A percentile compares a stretch with the other conserved stretches of the same genome.
Conservation (phyloP, 2,113 vertebrate genomes). For the Gambusia affinis region DNA sequence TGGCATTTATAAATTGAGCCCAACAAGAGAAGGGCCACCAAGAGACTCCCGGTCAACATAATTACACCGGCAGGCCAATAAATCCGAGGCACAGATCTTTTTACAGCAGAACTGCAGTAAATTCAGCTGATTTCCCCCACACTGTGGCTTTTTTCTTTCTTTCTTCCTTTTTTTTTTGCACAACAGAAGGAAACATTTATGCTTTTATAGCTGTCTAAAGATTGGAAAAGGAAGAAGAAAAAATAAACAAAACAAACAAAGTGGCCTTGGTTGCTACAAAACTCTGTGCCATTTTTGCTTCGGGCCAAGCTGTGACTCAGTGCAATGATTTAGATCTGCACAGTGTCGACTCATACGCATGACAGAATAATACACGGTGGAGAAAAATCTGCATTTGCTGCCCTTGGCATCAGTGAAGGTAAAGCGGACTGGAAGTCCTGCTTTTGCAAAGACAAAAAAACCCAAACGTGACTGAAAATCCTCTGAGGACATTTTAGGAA, state of each 20-base stretch:
- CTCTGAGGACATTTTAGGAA: slow-evolving; percentile 38
- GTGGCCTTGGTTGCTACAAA: slow-evolving; percentile 44
- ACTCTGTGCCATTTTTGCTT: slow-evolving; percentile 41
- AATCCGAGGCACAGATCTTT: slow-evolving; percentile 62
- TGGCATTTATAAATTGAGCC: slow-evolving; percentile 80
- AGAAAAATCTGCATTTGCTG: slow-evolving; percentile 39
- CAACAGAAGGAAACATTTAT: slow-evolving; percentile 45
- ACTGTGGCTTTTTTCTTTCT: slow-evolving; percentile 7
- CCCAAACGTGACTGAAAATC: slow-evolving; percentile 35
- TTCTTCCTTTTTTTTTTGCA: background rate
- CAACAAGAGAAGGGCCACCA: slow-evolving; percentile 61
- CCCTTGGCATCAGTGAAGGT: slow-evolving; percentile 33
- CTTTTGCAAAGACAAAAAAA: slow-evolving; percentile 27
- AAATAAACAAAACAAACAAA: background rate
- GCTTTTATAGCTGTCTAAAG: slow-evolving; percentile 47
- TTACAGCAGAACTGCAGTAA: slow-evolving; percentile 60
- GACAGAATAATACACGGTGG: slow-evolving; percentile 15
- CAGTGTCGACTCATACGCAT: slow-evolving; percentile 25
- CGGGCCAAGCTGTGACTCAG: slow-evolving; percentile 36
- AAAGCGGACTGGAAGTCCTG: slow-evolving; percentile 6
- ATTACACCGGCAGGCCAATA: slow-evolving; percentile 76
- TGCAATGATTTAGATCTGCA: slow-evolving; percentile 38
- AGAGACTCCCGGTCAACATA: slow-evolving; percentile 68
- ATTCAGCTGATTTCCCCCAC: slow-evolving; percentile 50
- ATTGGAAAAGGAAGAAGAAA: background rate